Percentiles rank a stretch among this genome's conserved stretches.
Conservation (phyloP, 1,140 invertebrate species). For the Ladona fulva region DNA sequence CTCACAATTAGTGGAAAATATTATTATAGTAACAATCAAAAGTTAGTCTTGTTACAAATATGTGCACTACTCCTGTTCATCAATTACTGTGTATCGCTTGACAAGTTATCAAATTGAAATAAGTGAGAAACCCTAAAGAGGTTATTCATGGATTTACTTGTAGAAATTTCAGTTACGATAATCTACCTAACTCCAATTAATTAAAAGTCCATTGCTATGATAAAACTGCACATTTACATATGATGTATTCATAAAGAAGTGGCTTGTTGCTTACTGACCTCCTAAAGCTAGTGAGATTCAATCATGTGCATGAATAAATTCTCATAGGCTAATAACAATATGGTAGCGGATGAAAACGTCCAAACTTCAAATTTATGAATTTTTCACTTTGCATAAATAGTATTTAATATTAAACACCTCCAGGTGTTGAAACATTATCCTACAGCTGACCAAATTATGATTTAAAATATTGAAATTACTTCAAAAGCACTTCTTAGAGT, state of each 20-base stretch:
- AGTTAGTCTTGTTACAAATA: not conserved
- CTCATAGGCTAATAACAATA: not conserved
- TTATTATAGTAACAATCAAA: not conserved
- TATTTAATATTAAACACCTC: not conserved
- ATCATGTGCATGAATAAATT: not conserved
- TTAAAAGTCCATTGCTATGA: not conserved
- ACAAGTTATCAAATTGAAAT: not conserved
- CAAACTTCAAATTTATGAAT: conserved; percentile 3
- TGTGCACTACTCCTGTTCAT: conserved; percentile 8
- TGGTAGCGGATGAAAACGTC: conserved; percentile 1
- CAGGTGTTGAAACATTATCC: not conserved
- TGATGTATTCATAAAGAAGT: conserved; percentile 5
- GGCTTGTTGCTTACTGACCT: conserved; percentile 3
- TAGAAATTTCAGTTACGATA: not conserved
- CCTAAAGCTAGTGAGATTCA: conserved; percentile 9
- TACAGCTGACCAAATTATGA: not conserved
- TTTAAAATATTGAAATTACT: not conserved
- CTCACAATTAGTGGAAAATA: not conserved
- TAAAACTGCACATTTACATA: conserved; percentile 2
- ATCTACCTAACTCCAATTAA: not conserved
- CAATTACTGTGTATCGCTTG: not conserved
- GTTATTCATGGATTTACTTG: conserved; percentile 1
- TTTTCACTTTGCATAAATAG: conserved; percentile 7
- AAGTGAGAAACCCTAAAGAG: not conserved
- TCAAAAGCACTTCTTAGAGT: not conserved